A percentile compares a stretch with the other conserved stretches of the same genome.
These are phyloP conservation scores for Fulica atra DNA, from an alignment of 2,113 vertebrate species.

Conservation along the genomic window DNA sequence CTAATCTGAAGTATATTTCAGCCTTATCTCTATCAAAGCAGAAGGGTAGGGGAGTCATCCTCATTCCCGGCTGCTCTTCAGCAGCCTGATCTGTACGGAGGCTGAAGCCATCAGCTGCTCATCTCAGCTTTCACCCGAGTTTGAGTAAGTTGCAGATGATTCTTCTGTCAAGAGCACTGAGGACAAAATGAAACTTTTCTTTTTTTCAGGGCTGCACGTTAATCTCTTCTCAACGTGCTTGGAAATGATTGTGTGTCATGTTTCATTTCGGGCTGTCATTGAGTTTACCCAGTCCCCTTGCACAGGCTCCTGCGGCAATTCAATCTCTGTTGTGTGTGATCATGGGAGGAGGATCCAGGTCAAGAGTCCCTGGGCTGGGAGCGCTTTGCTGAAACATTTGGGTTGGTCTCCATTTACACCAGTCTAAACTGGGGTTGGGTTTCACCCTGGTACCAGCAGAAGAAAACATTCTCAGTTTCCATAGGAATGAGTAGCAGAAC, in stretches of 20 bases:
- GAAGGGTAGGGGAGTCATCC: neutral
- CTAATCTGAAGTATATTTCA: slow-evolving; percentile 13
- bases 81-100: neutral
- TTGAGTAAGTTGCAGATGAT: neutral
- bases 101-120: neutral
- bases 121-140: neutral
- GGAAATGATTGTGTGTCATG: neutral
- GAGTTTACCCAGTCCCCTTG: neutral
- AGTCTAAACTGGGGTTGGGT: neutral
- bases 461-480: neutral
- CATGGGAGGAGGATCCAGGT: neutral
- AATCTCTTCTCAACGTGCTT: slow-evolving; percentile 2
- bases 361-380: neutral
- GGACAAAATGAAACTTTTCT: slow-evolving; percentile 25
- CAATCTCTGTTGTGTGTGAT: rapidly evolving
- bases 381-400: neutral
- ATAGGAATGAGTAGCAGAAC: neutral
- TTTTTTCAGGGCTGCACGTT: neutral
- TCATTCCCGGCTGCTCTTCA: neutral
- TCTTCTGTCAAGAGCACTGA: slow-evolving; percentile 46
- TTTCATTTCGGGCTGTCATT: neutral
- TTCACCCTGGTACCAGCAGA: neutral
- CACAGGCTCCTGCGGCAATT: neutral
- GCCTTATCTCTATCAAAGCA: slow-evolving; percentile 63
- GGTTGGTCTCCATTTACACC: neutral